Conservation (phyloP, 2,797 vertebrate species). For the Schizopygopsis malacanthus region DNA sequence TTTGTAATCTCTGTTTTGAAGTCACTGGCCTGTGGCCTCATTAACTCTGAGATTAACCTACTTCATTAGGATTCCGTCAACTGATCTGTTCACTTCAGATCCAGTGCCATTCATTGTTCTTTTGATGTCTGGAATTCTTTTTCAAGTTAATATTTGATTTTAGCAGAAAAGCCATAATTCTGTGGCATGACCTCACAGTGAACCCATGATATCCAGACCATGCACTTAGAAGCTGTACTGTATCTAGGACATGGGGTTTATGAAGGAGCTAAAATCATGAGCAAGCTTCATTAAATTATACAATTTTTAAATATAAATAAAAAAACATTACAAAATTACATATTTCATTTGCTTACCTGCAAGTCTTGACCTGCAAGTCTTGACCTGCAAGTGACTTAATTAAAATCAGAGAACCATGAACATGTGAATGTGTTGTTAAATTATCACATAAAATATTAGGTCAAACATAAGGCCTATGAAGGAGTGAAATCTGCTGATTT, state of each 20-base stretch:
- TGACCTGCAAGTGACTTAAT: background rate
- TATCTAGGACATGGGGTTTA: background rate
- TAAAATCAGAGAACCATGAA: background rate
- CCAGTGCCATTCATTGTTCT: conserved; percentile 8
- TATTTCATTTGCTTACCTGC: background rate
- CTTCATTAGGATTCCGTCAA: conserved; percentile 16
- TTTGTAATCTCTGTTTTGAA: conserved; percentile 12
- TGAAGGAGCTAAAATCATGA: background rate
- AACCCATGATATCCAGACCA: background rate
- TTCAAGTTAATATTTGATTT: background rate
- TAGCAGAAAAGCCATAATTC: background rate
- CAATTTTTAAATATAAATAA: background rate
- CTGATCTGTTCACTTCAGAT: conserved; percentile 12
- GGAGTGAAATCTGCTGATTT: background rate
- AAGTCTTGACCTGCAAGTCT: background rate
- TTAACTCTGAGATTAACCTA: conserved; percentile 44
- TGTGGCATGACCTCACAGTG: background rate
- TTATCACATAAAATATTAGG: background rate
- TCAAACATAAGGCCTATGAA: background rate
- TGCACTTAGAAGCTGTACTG: background rate
- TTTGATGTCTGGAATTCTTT: background rate
- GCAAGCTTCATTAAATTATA: background rate
- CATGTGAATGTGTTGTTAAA: background rate
- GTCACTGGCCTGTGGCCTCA: conserved; percentile 25
- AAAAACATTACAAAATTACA: background rate